phyloP scores from a whole-genome alignment of 2,797 vertebrate genomes.

The Sebastes minor region DNA sequence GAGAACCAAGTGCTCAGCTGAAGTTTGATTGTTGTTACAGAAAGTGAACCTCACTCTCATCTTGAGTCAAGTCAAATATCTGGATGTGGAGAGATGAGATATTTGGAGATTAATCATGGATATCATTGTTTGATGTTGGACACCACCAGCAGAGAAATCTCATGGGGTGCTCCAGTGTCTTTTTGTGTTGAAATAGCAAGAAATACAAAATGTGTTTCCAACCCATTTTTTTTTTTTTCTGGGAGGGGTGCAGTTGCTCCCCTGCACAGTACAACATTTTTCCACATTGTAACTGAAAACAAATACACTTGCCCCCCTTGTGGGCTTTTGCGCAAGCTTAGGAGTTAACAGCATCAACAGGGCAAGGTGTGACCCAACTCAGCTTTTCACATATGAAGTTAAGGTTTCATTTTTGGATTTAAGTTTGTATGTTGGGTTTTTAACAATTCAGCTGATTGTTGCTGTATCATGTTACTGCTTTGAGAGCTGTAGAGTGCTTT shows the following conservation, averaged over 20 bases:
- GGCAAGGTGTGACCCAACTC: slow-evolving; percentile 1
- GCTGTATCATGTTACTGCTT: slow-evolving; percentile 13
- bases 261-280: slow-evolving; percentile 41
- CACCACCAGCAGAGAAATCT: slow-evolving; percentile 1
- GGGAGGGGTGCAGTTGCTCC: slow-evolving; percentile 37
- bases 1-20: slow-evolving; percentile 20
- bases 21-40: slow-evolving; percentile 53
- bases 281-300: slow-evolving; percentile 55
- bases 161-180: not conserved
- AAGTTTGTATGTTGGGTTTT: slow-evolving; percentile 5
- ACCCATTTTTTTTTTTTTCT: slow-evolving; percentile 23
- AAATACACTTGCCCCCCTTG: slow-evolving; percentile 24
- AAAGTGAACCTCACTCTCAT: slow-evolving; percentile 51
- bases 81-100: slow-evolving; percentile 45
- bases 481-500: slow-evolving; percentile 14
- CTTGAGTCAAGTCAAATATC: slow-evolving; percentile 52
- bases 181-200: slow-evolving; percentile 44
- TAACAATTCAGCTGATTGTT: slow-evolving; percentile 9
- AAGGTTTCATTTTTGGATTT: not conserved
- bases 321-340: slow-evolving; percentile 10
- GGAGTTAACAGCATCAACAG: slow-evolving; percentile 1
- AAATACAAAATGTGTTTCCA: slow-evolving; percentile 56
- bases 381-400: not conserved
- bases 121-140: slow-evolving; percentile 36
- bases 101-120: slow-evolving; percentile 6